phyloP scores from a whole-genome alignment of 2,113 vertebrate genomes.

The Lophochroa leadbeateri region DNA sequence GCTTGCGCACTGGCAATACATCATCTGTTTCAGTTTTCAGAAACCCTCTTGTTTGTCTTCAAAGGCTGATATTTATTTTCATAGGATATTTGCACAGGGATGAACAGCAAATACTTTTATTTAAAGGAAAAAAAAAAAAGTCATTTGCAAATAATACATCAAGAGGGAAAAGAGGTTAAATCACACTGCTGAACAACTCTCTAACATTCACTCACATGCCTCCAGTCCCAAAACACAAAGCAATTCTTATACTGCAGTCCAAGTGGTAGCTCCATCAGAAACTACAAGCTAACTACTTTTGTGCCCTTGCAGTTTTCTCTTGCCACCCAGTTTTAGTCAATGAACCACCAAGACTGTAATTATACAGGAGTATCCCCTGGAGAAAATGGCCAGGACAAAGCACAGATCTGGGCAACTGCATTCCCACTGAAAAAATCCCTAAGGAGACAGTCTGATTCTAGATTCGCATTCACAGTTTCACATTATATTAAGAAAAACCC shows the following conservation, averaged over 20 bases:
- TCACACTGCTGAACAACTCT: background rate
- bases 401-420: background rate
- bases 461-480: background rate
- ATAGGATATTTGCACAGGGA: background rate
- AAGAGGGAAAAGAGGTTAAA: background rate
- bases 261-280: background rate
- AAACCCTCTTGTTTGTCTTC: background rate
- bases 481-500: background rate
- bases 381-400: constrained; percentile 20
- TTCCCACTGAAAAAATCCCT: background rate
- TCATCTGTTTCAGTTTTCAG: background rate
- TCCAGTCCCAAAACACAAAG: constrained; percentile 1
- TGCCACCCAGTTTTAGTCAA: background rate
- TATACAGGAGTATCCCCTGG: background rate
- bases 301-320: background rate
- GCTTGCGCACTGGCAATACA: background rate
- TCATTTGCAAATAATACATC: constrained; percentile 6
- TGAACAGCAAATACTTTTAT: background rate
- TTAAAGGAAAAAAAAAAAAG: background rate
- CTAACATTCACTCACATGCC: background rate
- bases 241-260: background rate
- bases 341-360: background rate
- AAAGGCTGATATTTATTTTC: constrained; percentile 21
- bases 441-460: background rate
- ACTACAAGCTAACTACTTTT: background rate